phyloP scores from a whole-genome alignment of 2,113 vertebrate species.

The human region DNA sequence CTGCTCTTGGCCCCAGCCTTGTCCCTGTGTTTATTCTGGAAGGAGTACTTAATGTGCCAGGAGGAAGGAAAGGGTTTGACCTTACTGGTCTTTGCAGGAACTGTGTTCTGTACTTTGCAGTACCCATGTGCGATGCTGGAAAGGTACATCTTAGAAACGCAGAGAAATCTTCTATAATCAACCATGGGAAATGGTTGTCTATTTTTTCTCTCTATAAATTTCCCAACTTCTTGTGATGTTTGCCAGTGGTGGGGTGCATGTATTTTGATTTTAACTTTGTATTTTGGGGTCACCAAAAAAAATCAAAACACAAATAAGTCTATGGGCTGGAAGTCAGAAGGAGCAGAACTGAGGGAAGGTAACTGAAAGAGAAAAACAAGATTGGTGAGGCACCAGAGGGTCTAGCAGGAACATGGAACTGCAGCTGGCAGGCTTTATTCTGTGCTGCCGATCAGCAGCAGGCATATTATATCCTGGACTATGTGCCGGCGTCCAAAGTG shows the following conservation, averaged over 20 bases:
- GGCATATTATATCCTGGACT: not conserved
- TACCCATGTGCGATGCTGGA: not conserved
- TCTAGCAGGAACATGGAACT: not conserved
- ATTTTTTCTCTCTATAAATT: not conserved
- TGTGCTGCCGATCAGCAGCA: not conserved
- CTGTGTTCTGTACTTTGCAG: not conserved
- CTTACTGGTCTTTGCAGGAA: not conserved
- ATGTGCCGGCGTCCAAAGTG: not conserved
- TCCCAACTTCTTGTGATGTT: not conserved
- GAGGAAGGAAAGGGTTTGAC: not conserved
- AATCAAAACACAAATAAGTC: not conserved
- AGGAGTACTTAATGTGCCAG: not conserved
- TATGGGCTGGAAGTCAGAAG: not conserved
- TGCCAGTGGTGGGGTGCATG: not conserved
- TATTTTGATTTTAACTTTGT: not conserved
- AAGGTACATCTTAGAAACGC: not conserved
- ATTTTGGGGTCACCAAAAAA: not conserved
- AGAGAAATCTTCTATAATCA: not conserved
- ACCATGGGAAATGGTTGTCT: not conserved
- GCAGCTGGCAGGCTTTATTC: not conserved
- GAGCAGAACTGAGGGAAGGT: not conserved
- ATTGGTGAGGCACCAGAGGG: not conserved
- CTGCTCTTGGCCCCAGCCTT: not conserved
- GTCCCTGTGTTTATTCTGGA: not conserved
- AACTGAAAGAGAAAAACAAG: not conserved